These are phyloP conservation scores for Parnassius mnemosyne DNA, from an alignment of 2,888 invertebrate species.

Conservation along the genomic window DNA sequence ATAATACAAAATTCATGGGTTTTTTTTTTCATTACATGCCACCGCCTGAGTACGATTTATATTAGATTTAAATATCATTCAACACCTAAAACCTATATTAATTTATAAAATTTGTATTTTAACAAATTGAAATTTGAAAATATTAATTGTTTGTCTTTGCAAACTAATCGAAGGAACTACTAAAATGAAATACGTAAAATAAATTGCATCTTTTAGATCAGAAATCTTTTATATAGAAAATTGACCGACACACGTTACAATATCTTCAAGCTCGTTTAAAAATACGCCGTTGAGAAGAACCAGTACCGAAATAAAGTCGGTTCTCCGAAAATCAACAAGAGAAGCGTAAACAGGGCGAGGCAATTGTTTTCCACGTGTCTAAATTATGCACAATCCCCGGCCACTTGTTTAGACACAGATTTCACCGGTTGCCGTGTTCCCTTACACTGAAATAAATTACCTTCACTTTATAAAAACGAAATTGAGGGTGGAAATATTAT, in stretches of 20 bases:
- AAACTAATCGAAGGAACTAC: no score
- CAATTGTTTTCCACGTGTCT: conserved; percentile 55
- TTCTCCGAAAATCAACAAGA: conserved; percentile 62
- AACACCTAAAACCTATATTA: no score
- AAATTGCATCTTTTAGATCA: no score
- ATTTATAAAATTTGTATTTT: no score
- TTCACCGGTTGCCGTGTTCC: conserved; percentile 51
- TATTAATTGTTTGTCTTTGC: no score
- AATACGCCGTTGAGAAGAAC: conserved; percentile 38
- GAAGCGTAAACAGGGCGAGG: conserved; percentile 53
- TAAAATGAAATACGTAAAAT: no score
- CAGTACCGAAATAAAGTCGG: conserved; percentile 43
- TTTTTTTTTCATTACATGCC: no score
- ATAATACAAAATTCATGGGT: no score
- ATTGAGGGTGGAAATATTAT: conserved; percentile 16
- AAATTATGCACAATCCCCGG: conserved; percentile 62
- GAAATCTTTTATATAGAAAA: conserved; percentile 26
- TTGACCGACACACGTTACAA: conserved; percentile 43
- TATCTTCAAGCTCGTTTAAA: conserved; percentile 37
- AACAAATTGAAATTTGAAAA: no score
- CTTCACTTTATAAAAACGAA: conserved; percentile 24
- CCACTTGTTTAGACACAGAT: conserved; percentile 58
- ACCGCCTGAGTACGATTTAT: no score
- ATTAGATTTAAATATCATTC: no score
- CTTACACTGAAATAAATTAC: conserved; percentile 35